phyloP scores from a whole-genome alignment of 2,113 vertebrate genomes.

The Dasyornis broadbenti region DNA sequence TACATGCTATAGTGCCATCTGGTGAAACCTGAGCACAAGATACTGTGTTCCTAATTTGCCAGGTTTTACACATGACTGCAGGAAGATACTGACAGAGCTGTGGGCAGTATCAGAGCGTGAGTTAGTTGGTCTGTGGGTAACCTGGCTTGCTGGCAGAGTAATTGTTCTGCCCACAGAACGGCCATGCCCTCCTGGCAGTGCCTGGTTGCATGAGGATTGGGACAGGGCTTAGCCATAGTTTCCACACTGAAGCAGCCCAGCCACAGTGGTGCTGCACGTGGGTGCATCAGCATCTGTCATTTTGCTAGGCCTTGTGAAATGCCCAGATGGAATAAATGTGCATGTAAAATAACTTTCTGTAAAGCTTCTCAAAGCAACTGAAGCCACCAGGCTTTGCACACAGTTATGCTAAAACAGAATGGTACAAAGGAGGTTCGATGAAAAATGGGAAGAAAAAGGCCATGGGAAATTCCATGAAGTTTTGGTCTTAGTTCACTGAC shows the following conservation, averaged over 20 bases:
- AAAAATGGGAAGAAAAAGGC: not conserved
- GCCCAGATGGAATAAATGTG: not conserved
- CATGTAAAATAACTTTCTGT: not conserved
- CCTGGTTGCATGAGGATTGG: not conserved
- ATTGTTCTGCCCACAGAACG: not conserved
- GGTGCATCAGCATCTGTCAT: not conserved
- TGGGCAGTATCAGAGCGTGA: not conserved
- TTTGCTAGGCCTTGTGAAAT: not conserved
- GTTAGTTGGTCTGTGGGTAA: not conserved
- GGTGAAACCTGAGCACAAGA: not conserved
- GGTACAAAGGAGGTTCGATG: not conserved
- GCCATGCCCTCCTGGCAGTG: accelerated
- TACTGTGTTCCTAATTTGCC: not conserved
- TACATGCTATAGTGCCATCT: constrained; percentile 31
- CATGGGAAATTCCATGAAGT: not conserved
- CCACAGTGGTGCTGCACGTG: accelerated
- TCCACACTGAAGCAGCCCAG: not conserved
- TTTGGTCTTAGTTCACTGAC: not conserved
- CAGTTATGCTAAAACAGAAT: not conserved
- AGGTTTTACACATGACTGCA: not conserved
- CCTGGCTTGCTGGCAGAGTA: not conserved
- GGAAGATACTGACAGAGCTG: not conserved
- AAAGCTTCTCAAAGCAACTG: not conserved
- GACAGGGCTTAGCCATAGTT: not conserved
- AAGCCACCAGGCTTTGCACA: not conserved